A percentile compares a stretch with the other conserved stretches of the same genome.
phyloP scores from a whole-genome alignment of 2,888 invertebrate genomes.

The Koerneria pararmatus region DNA sequence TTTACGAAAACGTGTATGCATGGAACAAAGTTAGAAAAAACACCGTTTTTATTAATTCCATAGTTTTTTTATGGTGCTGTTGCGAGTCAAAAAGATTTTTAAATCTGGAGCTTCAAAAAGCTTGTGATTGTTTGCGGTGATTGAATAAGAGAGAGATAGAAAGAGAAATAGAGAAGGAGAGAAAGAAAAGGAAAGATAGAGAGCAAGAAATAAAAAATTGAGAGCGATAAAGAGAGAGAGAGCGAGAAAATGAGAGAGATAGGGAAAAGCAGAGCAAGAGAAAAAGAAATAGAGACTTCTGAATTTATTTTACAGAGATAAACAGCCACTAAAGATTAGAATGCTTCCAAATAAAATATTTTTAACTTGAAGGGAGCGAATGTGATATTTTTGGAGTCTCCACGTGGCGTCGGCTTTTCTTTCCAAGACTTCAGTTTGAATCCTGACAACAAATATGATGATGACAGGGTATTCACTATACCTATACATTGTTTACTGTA shows the following conservation, averaged over 20 bases:
- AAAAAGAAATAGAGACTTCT: too few species aligned
- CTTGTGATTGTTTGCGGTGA: background rate
- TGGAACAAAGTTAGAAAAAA: conserved; percentile 59
- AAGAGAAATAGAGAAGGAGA: too few species aligned
- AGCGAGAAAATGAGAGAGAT: too few species aligned
- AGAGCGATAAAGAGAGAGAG: too few species aligned
- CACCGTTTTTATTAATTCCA: background rate
- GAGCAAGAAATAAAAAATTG: too few species aligned
- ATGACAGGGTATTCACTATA: conserved; percentile 37
- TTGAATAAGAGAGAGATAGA: too few species aligned
- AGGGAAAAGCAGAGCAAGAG: too few species aligned
- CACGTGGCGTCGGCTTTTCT: conserved; percentile 65
- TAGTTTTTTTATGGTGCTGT: too few species aligned
- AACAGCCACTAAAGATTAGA: too few species aligned
- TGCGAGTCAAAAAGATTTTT: background rate
- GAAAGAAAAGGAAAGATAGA: too few species aligned
- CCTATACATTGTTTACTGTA: too few species aligned
- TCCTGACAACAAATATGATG: conserved; percentile 36
- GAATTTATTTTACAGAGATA: too few species aligned
- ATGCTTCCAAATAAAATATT: background rate
- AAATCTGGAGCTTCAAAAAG: background rate
- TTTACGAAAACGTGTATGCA: conserved; percentile 54
- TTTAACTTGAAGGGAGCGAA: conserved; percentile 61
- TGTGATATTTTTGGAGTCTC: conserved; percentile 64
- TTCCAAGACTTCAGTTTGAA: conserved; percentile 40